These are phyloP conservation scores for Arremon aurantiirostris DNA, from an alignment of 2,797 vertebrate genomes.

Conservation along the genomic window DNA sequence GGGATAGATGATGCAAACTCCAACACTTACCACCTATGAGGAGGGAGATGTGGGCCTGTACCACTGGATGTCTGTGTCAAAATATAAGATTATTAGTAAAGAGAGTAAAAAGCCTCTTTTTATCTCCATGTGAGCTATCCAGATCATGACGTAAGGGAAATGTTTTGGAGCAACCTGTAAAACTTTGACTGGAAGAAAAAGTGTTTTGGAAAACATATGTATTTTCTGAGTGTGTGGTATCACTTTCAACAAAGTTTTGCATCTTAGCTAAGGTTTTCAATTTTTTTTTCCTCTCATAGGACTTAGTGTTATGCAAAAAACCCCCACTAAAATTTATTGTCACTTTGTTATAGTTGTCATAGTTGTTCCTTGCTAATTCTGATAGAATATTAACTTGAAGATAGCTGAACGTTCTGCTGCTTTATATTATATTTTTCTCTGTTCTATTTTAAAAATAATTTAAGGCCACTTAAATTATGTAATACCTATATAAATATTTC, in stretches of 20 bases:
- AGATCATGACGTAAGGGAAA: not conserved
- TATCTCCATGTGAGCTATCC: not conserved
- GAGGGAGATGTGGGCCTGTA: not conserved
- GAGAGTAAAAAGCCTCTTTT: not conserved
- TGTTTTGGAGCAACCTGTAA: not conserved
- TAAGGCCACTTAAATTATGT: not conserved
- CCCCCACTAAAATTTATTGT: fast-evolving
- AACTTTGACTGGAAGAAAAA: not conserved
- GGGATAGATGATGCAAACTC: not conserved
- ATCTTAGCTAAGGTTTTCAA: not conserved
- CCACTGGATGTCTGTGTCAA: not conserved
- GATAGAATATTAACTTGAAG: not conserved
- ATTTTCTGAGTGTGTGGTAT: not conserved
- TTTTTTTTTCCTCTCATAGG: not conserved
- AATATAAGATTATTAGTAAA: not conserved
- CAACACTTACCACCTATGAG: not conserved
- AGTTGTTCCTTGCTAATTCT: not conserved
- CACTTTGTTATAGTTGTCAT: not conserved
- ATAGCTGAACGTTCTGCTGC: not conserved
- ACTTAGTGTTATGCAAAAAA: not conserved
- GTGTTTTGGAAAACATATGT: not conserved
- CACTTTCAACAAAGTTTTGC: not conserved
- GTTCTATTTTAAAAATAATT: not conserved
- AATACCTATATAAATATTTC: not conserved
- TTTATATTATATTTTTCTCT: not conserved